Evolutionary conservation across 2,888 invertebrate genomes (phyloP), one percentile per base, ranked within the genome.

Genomic region (Axea sp.): DNA sequence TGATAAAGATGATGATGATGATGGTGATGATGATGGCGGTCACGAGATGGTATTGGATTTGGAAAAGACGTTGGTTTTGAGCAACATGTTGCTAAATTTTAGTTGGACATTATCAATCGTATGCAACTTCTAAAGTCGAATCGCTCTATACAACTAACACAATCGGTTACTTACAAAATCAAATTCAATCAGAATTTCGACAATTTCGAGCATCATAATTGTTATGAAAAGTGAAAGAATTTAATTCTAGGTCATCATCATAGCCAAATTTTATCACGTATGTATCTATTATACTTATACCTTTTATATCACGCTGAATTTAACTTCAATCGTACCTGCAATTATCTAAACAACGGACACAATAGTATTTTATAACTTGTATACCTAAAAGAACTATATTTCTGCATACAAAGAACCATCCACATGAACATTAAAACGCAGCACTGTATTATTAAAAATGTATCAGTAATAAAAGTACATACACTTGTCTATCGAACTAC

Each of bases 1-100:
- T 53, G 51, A 19, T 49, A 49, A 43, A 11, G 41, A 26, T 57
- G 24, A 41, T 35, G 17, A 26, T 41, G 49, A 26, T 41, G 62
- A 39, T 14, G 15, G 28, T 26, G 65, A 15, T 55, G 37, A 47
- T 14, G 19, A 37, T 26, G 65, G 8, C 47, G 30, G 7, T 35
- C 19, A 8, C 37, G 22, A 41, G n/a, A 49, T 59, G 28, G 24
- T 33, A 31, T 49, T 51, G 22, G 35, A 41, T 57, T 22, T 55
- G 41, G 17, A 49, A 17, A 33, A 49, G 28, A 69, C 68, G 59
- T 68, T 68, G 17, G 59, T 67, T 69, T 60, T 69, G 68, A 69
- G 68, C 68, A 69, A 69, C 68, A 60, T 11, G 7, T 57, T 5
- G 6, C 7, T 9, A 47, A 2, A 9, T 28, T 28, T 1, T 6